Percentiles rank a stretch among this genome's conserved stretches.
Conservation (phyloP, 30 jellyfish, hydroid and myxozoan genomes). For the Calvadosia cruxmelitensis region DNA sequence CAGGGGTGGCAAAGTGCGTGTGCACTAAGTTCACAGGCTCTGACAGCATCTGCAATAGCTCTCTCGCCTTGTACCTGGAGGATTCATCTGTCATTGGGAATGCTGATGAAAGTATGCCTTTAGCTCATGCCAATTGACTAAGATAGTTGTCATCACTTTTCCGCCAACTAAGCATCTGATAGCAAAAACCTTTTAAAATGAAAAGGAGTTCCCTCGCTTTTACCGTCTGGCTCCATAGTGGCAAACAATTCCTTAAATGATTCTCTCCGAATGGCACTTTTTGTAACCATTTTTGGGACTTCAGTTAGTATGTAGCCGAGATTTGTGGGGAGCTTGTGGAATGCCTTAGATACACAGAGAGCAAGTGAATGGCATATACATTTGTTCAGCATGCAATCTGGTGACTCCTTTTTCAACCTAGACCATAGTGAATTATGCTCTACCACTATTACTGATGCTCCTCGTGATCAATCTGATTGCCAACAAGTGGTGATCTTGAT, state of each 20-base stretch:
- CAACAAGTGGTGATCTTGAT: no score
- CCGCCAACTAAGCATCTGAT: constrained; percentile 37
- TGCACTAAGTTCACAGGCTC: constrained; percentile 36
- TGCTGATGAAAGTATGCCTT: constrained; percentile 45
- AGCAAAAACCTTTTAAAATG: constrained; percentile 31
- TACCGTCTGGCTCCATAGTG: constrained; percentile 27
- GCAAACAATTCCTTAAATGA: constrained; percentile 30
- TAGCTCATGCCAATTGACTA: constrained; percentile 35
- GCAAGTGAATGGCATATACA: constrained; percentile 53
- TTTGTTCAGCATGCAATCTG: constrained; percentile 22
- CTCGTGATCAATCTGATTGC: no score
- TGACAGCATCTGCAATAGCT: constrained; percentile 25
- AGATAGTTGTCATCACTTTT: constrained; percentile 18
- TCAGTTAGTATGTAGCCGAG: constrained; percentile 32
- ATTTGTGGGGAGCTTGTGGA: constrained; percentile 35
- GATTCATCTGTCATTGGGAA: constrained; percentile 26
- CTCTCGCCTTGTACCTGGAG: constrained; percentile 29
- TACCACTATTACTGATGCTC: constrained; percentile 43
- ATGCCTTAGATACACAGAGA: constrained; percentile 24
- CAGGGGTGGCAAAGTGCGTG: constrained; percentile 26
- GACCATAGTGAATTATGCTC: constrained; percentile 42
- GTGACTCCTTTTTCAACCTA: constrained; percentile 26
- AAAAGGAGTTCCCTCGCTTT: constrained; percentile 19
- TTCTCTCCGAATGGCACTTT: constrained; percentile 28
- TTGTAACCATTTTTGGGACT: constrained; percentile 30